These are phyloP conservation scores for Heliornis fulica DNA, from an alignment of 2,113 vertebrate species.

Conservation along the genomic window DNA sequence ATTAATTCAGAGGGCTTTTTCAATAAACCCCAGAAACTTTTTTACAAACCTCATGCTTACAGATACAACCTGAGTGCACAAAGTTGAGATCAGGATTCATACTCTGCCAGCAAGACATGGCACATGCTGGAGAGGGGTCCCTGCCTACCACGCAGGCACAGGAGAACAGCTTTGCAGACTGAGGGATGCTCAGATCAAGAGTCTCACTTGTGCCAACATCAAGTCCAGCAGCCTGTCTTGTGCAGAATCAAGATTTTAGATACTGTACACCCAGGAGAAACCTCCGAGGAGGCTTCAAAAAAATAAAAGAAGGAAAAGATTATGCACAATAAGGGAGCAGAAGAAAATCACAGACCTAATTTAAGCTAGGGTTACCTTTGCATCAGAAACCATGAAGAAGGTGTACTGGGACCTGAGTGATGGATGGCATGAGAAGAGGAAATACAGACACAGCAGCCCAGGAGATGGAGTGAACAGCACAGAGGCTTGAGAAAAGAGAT, in stretches of 20 bases:
- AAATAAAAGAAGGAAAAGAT: not conserved
- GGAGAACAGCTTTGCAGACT: not conserved
- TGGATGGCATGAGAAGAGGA: not conserved
- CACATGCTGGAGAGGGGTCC: not conserved
- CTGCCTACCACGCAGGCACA: not conserved
- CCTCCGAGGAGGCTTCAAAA: not conserved
- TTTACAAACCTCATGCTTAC: not conserved
- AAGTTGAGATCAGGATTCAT: not conserved
- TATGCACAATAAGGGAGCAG: not conserved
- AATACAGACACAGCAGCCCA: not conserved
- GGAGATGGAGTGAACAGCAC: accelerated
- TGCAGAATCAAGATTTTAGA: not conserved
- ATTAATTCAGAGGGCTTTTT: not conserved
- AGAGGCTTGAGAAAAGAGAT: accelerated
- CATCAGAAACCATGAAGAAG: not conserved
- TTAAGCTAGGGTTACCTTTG: not conserved
- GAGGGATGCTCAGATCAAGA: not conserved
- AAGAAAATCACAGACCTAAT: not conserved
- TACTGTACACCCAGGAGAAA: not conserved
- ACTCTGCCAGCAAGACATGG: not conserved
- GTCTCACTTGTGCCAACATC: not conserved
- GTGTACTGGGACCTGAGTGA: not conserved
- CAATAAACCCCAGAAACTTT: not conserved
- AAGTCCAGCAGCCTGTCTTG: not conserved
- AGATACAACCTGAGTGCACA: not conserved